A percentile compares a stretch with the other conserved stretches of the same genome.
Conservation (phyloP, 1,140 invertebrate species). For the Fopius arisanus region DNA sequence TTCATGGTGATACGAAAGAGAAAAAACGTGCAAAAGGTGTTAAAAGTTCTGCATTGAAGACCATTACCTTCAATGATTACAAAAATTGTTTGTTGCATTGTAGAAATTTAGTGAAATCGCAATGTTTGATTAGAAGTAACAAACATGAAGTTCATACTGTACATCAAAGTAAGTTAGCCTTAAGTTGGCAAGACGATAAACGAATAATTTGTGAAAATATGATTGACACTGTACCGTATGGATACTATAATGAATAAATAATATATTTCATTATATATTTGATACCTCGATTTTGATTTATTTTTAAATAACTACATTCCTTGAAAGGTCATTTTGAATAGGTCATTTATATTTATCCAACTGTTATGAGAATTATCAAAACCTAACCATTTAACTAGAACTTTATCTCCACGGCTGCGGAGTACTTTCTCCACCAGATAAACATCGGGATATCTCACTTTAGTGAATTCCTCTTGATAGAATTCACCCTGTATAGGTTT, state of each 20-base stretch:
- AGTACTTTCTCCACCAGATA: neutral
- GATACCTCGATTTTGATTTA: neutral
- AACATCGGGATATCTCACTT: neutral
- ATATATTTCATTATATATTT: too few species aligned
- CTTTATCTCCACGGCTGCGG: neutral
- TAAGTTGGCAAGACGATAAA: neutral
- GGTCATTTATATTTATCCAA: too few species aligned
- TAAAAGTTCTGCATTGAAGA: constrained; percentile 22
- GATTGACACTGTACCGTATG: too few species aligned
- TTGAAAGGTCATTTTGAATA: too few species aligned
- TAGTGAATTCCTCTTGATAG: neutral
- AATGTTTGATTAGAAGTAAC: too few species aligned
- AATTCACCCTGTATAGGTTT: neutral
- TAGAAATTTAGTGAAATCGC: neutral
- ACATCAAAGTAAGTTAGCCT: too few species aligned
- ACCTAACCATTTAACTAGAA: too few species aligned
- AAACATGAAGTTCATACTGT: too few species aligned
- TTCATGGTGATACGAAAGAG: constrained; percentile 29
- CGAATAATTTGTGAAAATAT: neutral
- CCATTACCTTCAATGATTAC: constrained; percentile 16
- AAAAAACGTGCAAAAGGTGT: constrained; percentile 31
- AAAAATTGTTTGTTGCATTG: constrained; percentile 12
- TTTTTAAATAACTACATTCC: too few species aligned
- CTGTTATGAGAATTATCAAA: too few species aligned
- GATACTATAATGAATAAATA: too few species aligned